A percentile compares a stretch with the other conserved stretches of the same genome.
phyloP scores from a whole-genome alignment of 2,113 vertebrate species.

The Nycticryphes semicollaris region DNA sequence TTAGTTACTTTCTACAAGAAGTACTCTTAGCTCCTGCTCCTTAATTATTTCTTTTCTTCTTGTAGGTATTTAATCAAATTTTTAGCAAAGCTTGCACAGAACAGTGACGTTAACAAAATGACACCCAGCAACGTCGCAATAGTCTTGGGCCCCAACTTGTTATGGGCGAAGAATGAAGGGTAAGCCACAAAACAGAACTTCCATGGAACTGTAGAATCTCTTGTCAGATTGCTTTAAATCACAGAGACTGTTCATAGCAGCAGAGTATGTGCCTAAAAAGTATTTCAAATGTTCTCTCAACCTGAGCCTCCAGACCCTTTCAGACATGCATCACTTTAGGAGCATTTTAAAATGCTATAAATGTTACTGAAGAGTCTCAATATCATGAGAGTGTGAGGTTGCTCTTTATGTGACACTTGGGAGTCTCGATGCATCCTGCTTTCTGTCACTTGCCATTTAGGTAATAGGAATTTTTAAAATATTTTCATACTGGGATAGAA shows the following conservation, averaged over 20 bases:
- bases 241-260: background rate
- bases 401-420: background rate
- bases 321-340: background rate
- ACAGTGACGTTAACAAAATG: slow-evolving; percentile 97
- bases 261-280: background rate
- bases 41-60: background rate
- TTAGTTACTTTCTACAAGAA: background rate
- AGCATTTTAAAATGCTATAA: background rate
- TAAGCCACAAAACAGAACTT: slow-evolving; percentile 53
- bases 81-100: slow-evolving; percentile 92
- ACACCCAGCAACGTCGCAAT: slow-evolving; percentile 96
- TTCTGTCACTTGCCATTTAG: background rate
- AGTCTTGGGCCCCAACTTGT: slow-evolving; percentile 94
- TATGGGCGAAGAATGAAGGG: slow-evolving; percentile 98
- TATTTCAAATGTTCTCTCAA: background rate
- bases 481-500: background rate
- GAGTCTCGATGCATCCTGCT: background rate
- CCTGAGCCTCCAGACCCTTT: background rate
- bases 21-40: background rate
- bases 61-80: slow-evolving; percentile 97
- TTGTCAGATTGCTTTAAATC: background rate
- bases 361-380: background rate
- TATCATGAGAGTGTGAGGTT: background rate
- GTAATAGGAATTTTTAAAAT: too few species aligned
- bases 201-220: background rate